Base-by-base conservation (phyloP, 2,113 vertebrate species). In the Paraplagusia blochii region DNA sequence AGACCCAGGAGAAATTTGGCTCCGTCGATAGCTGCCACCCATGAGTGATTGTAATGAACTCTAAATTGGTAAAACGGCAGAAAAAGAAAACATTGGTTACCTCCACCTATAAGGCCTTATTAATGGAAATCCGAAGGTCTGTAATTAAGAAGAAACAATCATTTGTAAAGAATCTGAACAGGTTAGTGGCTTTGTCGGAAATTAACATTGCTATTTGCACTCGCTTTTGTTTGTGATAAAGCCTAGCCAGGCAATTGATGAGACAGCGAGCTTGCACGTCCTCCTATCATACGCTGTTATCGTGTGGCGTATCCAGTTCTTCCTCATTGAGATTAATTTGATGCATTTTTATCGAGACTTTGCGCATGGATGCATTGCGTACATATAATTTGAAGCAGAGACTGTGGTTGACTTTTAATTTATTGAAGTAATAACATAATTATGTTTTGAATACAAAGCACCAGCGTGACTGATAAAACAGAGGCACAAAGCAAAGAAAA, bases 381-480 rank as follows among this genome's bases (percentile, higher is more conserved):
- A 38, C 53, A 60, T 65, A n/a, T 60, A n/a, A 69, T 57, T 45
- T 58, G 44, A 58, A 13, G 58, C 55, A 55, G 15, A 48, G 47
- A 54, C 38, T 11, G 5, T 6, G 11, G 50, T 29, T 36, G 43
- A 52, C 47, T 65, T 46, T 58, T 44, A 53, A 79, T 71, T 58
- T 47, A 15, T 33, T 19, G 9, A 14, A 34, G 53, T 55, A 47
- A 40, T 53, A 60, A 50, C 5, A 0, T 49, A 44, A 42, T 61
- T 69, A 68, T 64, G 58, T 73, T 73, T 51, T 66, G 40, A 69
- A 67, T 60, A 54, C 65, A 35, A 71, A 57, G 65, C 64, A 33
- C 55, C 55, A 58, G 70, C 55, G 44, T 29, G 17, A 39, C 36
- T 68, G 58, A 39, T 53, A 44, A 44, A 12, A 5, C 62, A 49